Evolutionary conservation across 2,113 vertebrate genomes (phyloP).

Genomic region (Limanda limanda): DNA sequence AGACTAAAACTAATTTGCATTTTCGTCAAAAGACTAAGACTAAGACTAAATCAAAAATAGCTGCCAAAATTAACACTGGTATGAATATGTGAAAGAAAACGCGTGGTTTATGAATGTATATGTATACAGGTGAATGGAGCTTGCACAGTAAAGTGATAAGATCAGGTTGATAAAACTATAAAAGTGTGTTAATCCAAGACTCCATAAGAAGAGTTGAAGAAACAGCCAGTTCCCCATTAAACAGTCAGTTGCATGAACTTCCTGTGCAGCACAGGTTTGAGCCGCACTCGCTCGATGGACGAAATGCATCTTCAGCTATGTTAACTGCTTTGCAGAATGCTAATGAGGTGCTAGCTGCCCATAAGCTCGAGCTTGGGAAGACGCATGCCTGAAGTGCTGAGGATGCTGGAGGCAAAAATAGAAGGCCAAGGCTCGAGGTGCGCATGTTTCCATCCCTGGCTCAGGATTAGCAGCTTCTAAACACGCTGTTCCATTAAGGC

Average conservation of each 20-base stretch:
- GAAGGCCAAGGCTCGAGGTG: constrained; percentile 48
- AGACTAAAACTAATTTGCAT: no score
- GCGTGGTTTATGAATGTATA: no score
- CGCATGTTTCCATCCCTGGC: constrained; percentile 56
- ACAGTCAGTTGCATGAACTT: constrained; percentile 17
- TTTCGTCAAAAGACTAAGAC: no score
- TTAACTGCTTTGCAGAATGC: constrained; percentile 71
- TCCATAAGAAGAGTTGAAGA: not conserved
- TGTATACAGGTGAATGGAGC: no score
- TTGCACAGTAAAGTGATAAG: no score
- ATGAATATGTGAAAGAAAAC: no score
- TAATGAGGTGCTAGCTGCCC: constrained; percentile 74
- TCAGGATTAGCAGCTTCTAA: constrained; percentile 64
- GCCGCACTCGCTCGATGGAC: constrained; percentile 10
- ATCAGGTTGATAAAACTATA: no score
- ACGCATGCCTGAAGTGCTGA: constrained; percentile 62
- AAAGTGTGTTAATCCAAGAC: not conserved
- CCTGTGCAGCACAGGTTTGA: constrained; percentile 21
- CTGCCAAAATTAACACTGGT: no score
- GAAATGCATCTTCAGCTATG: constrained; percentile 52
- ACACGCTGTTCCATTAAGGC: constrained; percentile 49
- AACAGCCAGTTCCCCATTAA: constrained; percentile 19
- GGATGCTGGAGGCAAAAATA: constrained; percentile 74
- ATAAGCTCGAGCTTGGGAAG: constrained; percentile 28
- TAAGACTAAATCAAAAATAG: no score